Evolutionary conservation across 1,140 invertebrate genomes (phyloP).

Genomic region (Teleogryllus occipitalis): DNA sequence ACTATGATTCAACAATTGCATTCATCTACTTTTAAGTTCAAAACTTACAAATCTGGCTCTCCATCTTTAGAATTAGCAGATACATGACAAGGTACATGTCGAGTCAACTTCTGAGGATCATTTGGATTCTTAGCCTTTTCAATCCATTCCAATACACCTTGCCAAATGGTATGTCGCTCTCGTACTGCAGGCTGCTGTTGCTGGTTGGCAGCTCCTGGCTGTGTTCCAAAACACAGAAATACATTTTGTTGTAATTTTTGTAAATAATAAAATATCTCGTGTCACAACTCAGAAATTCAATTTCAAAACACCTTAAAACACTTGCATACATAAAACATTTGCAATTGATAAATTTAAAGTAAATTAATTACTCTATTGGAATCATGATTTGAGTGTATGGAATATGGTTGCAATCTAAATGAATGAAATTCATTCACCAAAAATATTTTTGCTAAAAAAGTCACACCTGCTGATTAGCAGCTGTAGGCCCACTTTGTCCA

Average conservation of each 20-base stretch:
- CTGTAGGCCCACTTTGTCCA: constrained; percentile 31
- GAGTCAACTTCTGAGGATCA: constrained; percentile 66
- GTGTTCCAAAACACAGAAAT: constrained; percentile 25
- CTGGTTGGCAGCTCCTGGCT: constrained; percentile 28
- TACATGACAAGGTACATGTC: constrained; percentile 77
- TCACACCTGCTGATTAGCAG: background rate
- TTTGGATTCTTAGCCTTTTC: constrained; percentile 69
- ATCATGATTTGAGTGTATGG: background rate
- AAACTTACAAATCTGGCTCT: constrained; percentile 69
- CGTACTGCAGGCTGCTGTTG: constrained; percentile 26
- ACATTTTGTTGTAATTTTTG: too few species aligned
- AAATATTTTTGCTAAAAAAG: too few species aligned
- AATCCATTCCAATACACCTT: constrained; percentile 81
- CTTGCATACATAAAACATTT: too few species aligned
- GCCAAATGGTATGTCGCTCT: constrained; percentile 71
- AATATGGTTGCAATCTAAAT: background rate
- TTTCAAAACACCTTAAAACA: too few species aligned
- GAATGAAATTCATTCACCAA: too few species aligned
- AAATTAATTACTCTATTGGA: too few species aligned
- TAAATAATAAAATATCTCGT: too few species aligned
- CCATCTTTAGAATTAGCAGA: constrained; percentile 67
- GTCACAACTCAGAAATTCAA: too few species aligned
- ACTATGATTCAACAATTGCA: background rate
- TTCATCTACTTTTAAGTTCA: background rate
- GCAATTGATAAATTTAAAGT: too few species aligned